A percentile compares a stretch with the other conserved stretches of the same genome.
Conservation (phyloP, 2,113 vertebrate species). For the Mixornis gularis region DNA sequence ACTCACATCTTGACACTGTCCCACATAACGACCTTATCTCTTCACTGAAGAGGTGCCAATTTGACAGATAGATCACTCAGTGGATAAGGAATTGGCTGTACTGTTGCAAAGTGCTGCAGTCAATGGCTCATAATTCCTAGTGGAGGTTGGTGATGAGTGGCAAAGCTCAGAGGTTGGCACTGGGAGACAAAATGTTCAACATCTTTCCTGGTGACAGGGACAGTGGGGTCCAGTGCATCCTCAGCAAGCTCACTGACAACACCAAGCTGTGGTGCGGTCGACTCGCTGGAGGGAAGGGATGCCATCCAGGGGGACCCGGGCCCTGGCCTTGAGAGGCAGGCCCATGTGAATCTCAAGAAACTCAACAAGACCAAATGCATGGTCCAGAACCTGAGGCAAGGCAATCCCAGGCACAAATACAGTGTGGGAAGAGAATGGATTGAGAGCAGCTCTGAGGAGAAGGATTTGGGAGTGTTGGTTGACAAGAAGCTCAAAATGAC, state of each 20-base stretch:
- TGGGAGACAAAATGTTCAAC: fast-evolving
- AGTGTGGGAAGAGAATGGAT: neutral
- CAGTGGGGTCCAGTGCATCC: neutral
- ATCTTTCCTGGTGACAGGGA: neutral
- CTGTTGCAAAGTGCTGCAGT: neutral
- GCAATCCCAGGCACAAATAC: neutral
- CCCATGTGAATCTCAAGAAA: fast-evolving
- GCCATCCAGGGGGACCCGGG: neutral
- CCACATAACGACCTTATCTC: neutral
- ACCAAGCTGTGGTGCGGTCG: neutral
- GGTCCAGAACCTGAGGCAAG: neutral
- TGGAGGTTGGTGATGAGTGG: neutral
- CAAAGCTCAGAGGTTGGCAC: neutral
- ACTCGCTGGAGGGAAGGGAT: neutral
- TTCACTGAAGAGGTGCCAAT: neutral
- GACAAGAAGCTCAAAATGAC: neutral
- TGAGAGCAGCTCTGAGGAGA: neutral
- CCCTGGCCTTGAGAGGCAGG: neutral
- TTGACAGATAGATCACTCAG: neutral
- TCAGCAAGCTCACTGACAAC: fast-evolving
- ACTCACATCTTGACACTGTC: neutral
- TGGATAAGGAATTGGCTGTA: neutral
- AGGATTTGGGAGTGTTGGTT: neutral
- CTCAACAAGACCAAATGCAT: neutral
- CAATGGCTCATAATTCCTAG: neutral